Base-by-base conservation (phyloP, 2,888 invertebrate genomes). In the Dendrolimus pini region DNA sequence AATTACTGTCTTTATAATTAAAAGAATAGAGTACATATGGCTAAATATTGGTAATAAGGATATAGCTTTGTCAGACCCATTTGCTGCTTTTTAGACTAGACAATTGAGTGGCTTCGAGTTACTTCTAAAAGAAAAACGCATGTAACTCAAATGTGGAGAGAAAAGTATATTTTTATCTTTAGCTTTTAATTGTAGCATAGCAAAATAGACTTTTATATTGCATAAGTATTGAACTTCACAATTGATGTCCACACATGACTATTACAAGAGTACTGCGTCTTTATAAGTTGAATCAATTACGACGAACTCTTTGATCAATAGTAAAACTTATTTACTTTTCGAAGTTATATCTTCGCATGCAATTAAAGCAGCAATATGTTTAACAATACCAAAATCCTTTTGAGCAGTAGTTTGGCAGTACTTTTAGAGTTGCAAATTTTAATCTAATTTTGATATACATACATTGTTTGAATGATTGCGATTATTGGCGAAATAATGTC, bases 81-180 rank as follows among this genome's bases (percentile, higher is more conserved):
- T 76, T 75, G 70, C 72, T 75, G 69, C 65, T 75, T 75, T 77
- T 75, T 67, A 69, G 70, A 66, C 67, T 67, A 69, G 70, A 70
- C 78, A 75, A 78, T 78, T 75, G 69, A 74, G 73, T 74, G 67
- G 70, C 67, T 78, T 78, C 68, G 67, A 72, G 69, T 70, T 68
- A 71, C 67, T 74, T 61, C 59, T 68, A 68, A 72, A 72, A 68
- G 62, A 67, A 68, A 62, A 65, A 66, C 65, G 58, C 57, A 47
- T 47, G 47, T 3, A 3, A 47, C 47, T 47, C 47, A 10, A 12
- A 10, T 47, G 9, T 47, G 2, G 9, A 2, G 9, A 47, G 47
- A 47, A 47, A 30, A 30, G 6, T 30, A 10, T 47, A 2, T 47
- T 47, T 47, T 47, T 47, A 47, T 10, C 47, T 9, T 9, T 47